Percentiles rank a stretch among this genome's conserved stretches.
Evolutionary conservation across 2,888 invertebrate genomes (phyloP).

Genomic region (Oxycera nigricornis): DNA sequence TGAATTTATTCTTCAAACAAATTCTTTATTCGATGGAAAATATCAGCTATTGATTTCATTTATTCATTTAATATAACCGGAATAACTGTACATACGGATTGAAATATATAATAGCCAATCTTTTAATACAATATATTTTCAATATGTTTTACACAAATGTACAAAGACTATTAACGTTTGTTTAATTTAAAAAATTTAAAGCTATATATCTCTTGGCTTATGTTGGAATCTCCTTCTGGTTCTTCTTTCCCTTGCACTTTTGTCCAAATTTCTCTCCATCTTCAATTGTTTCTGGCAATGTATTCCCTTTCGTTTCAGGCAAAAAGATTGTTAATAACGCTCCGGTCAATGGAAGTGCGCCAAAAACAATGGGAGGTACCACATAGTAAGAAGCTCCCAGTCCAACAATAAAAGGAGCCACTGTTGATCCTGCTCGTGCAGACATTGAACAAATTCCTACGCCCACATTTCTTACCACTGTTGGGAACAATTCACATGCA

Average conservation of each 20-base stretch:
- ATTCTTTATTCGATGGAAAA: too few species aligned
- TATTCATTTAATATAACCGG: too few species aligned
- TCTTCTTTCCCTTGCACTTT: constrained; percentile 44
- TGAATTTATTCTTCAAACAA: too few species aligned
- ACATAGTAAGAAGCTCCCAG: constrained; percentile 65
- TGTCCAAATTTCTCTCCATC: constrained; percentile 75
- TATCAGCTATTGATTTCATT: too few species aligned
- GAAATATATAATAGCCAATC: too few species aligned
- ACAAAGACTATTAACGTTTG: too few species aligned
- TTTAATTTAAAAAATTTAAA: too few species aligned
- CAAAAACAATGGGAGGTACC: constrained; percentile 78
- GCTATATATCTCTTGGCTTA: too few species aligned
- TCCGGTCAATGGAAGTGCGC: constrained; percentile 72
- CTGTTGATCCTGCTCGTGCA: constrained; percentile 84
- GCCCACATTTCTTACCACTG: constrained; percentile 85
- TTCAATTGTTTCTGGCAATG: constrained; percentile 79
- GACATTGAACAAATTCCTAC: constrained; percentile 86
- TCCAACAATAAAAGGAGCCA: constrained; percentile 82
- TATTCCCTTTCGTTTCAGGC: constrained; percentile 66
- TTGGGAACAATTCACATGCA: constrained; percentile 88
- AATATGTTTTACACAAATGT: too few species aligned
- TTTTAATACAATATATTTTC: too few species aligned
- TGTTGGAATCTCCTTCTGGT: not conserved
- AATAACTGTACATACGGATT: too few species aligned
- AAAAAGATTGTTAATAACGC: constrained; percentile 71